phyloP scores from a whole-genome alignment of 2,888 invertebrate genomes.

The Dynastes grantii region DNA sequence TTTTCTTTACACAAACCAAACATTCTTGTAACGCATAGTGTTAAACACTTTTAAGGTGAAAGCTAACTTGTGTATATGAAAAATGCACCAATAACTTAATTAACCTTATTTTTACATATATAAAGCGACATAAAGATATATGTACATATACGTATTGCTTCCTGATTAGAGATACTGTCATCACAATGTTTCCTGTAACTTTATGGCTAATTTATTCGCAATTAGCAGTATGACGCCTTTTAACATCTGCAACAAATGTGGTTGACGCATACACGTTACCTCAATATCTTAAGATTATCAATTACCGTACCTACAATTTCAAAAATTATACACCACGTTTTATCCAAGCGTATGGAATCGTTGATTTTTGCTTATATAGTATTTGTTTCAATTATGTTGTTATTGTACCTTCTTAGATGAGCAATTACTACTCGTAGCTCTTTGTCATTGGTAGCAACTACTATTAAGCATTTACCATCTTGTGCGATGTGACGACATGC shows the following conservation, averaged over 20 bases:
- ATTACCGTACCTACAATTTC: neutral
- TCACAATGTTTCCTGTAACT: no score
- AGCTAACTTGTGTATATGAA: neutral
- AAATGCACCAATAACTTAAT: neutral
- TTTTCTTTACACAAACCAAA: no score
- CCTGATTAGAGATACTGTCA: neutral
- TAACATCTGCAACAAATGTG: no score
- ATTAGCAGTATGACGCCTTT: no score
- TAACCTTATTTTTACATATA: neutral
- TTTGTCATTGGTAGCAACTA: conserved; percentile 16
- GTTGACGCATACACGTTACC: no score
- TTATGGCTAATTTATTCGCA: no score
- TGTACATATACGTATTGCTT: neutral
- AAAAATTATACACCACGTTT: neutral
- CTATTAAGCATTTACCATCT: neutral
- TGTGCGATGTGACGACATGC: neutral
- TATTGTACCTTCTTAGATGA: neutral
- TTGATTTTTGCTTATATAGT: neutral
- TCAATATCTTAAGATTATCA: no score
- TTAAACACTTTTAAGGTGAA: conserved; percentile 6
- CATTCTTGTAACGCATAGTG: no score
- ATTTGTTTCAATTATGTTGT: conserved; percentile 6
- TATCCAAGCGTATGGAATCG: neutral
- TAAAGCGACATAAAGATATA: no score
- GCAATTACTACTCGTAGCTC: neutral